A percentile compares a stretch with the other conserved stretches of the same genome.
Evolutionary conservation across 2,888 invertebrate genomes (phyloP).

Genomic region (Epinotia nisella): DNA sequence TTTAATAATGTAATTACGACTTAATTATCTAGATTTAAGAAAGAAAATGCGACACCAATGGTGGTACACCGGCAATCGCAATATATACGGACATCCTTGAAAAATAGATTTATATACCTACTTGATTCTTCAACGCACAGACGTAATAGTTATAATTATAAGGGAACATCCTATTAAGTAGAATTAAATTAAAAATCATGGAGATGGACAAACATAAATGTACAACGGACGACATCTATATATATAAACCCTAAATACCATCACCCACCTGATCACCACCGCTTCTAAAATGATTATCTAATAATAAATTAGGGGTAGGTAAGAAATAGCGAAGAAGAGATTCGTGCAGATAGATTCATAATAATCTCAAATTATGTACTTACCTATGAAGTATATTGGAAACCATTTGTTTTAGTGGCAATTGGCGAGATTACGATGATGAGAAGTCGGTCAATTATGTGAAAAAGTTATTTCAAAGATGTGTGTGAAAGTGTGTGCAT

Average conservation of each 20-base stretch:
- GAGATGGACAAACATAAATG: conserved; percentile 2
- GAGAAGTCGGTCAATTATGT: background rate
- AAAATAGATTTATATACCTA: too few species aligned
- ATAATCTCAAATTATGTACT: conserved; percentile 18
- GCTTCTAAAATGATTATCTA: conserved; percentile 10
- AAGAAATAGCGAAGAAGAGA: conserved; percentile 48
- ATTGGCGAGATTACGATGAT: background rate
- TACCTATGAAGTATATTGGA: conserved; percentile 16
- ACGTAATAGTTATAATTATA: background rate
- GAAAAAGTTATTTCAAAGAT: background rate
- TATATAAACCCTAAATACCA: conserved; percentile 2
- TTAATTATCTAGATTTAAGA: too few species aligned
- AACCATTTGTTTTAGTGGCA: background rate
- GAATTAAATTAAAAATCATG: background rate
- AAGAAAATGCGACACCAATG: too few species aligned
- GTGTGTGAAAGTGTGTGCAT: background rate
- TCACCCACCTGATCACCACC: conserved; percentile 40
- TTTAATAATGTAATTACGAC: too few species aligned
- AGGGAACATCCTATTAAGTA: background rate
- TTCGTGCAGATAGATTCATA: conserved; percentile 52
- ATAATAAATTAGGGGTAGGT: conserved; percentile 42
- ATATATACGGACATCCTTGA: background rate
- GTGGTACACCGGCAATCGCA: too few species aligned
- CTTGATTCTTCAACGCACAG: conserved; percentile 17
- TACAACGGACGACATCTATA: conserved; percentile 22